phyloP scores from a whole-genome alignment of 2,797 vertebrate genomes.

The Champsocephalus gunnari region DNA sequence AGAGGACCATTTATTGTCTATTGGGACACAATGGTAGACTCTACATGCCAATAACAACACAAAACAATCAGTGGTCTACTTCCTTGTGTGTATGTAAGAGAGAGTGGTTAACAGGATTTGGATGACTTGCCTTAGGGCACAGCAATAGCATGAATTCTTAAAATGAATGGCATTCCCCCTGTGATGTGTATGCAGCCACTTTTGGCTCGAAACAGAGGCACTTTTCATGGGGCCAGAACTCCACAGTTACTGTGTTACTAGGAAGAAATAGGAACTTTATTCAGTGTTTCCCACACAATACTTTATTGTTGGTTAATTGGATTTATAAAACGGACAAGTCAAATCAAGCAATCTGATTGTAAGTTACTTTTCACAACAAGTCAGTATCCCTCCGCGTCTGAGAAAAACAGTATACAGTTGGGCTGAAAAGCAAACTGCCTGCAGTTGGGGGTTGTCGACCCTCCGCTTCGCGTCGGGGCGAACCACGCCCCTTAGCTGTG shows the following conservation, averaged over 20 bases:
- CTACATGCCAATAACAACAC: slow-evolving; percentile 15
- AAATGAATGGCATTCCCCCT: slow-evolving; percentile 55
- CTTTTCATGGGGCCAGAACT: slow-evolving; percentile 12
- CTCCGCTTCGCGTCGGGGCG: too few relatives aligned
- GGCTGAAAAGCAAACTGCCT: too few relatives aligned
- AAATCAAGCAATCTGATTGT: too few relatives aligned
- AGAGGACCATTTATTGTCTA: background rate
- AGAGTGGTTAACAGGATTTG: slow-evolving; percentile 4
- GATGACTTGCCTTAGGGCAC: slow-evolving; percentile 27
- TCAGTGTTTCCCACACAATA: slow-evolving; percentile 7
- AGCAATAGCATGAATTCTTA: slow-evolving; percentile 61
- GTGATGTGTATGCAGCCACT: slow-evolving; percentile 8
- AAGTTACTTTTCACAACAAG: too few relatives aligned
- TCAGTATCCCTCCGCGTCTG: too few relatives aligned
- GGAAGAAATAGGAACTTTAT: slow-evolving; percentile 10
- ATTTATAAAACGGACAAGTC: background rate
- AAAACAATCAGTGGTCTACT: background rate
- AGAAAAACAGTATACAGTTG: too few relatives aligned
- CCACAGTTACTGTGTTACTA: slow-evolving; percentile 5
- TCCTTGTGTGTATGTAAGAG: background rate
- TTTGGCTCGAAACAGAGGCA: slow-evolving; percentile 13
- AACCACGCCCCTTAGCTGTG: too few relatives aligned
- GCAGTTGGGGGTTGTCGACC: too few relatives aligned
- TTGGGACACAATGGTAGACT: slow-evolving; percentile 5
- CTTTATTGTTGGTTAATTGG: slow-evolving; percentile 4